Conservation (phyloP, 2,888 invertebrate species). For the Eristalis tenax region DNA sequence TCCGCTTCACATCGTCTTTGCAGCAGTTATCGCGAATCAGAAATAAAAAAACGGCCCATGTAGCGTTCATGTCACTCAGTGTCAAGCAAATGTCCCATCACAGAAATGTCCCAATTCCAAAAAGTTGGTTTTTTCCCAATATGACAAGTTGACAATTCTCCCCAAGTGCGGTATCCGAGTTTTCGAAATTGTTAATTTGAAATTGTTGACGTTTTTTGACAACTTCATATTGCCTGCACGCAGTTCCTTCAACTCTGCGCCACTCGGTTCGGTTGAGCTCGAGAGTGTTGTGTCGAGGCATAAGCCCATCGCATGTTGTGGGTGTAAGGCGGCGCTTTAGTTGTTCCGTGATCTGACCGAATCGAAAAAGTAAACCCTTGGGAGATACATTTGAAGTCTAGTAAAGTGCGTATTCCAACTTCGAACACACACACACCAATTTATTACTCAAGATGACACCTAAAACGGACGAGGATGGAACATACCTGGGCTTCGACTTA, state of each 20-base stretch:
- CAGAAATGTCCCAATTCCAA: neutral
- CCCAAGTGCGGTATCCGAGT: neutral
- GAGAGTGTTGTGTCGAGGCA: neutral
- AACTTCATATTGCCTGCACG: constrained; percentile 34
- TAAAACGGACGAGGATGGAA: constrained; percentile 74
- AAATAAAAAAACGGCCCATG: neutral
- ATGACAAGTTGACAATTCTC: constrained; percentile 36
- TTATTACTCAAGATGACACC: constrained; percentile 51
- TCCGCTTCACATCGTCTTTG: neutral
- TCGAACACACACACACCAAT: neutral
- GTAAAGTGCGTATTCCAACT: neutral
- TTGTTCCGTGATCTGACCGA: neutral
- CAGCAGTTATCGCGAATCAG: neutral
- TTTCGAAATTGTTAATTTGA: constrained; percentile 33
- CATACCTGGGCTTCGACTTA: constrained; percentile 91
- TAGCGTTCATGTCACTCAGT: neutral
- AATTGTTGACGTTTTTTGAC: constrained; percentile 68
- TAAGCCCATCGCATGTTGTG: neutral
- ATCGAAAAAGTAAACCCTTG: neutral
- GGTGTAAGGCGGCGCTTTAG: constrained; percentile 23
- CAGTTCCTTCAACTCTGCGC: constrained; percentile 51
- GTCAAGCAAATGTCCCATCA: neutral
- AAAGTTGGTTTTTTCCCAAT: constrained; percentile 44
- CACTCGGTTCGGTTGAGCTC: neutral
- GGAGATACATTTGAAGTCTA: neutral